Evolutionary conservation across 2,113 vertebrate species (phyloP), one percentile per base, ranked within the genome.

Genomic region (Rhea americana): DNA sequence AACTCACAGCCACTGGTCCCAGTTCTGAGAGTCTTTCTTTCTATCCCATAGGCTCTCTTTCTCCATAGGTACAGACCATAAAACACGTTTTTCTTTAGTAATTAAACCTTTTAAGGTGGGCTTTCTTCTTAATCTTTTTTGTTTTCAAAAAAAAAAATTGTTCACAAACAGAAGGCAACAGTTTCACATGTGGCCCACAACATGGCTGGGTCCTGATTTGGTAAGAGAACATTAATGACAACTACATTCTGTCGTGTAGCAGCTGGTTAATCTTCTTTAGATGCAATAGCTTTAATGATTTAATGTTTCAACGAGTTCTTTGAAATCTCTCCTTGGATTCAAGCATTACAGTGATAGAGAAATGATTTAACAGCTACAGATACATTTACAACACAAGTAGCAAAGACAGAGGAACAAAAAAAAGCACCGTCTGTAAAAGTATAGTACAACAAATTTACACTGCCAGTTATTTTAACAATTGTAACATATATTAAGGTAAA

Each of bases 1-100:
- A 55, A 74, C 16, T 43, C 45, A 41, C 9, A 55, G 48, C 22
- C 30, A 18, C 0, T 0, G 21, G 28, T 2, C 20, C 45, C 11
- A 53, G 66, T 67, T 43, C 25, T 18, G 3, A 39, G 35, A 14
- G 9, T 11, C 48, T 32, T 45, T 70, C 26, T 66, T 56, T 30
- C 30, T 7, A 28, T 5, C 6, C 20, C 9, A 30, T 3, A 1
- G 15, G 5, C 11, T 26, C 32, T 59, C 41, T 70, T 19, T 43
- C n/a, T 59, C 17, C 32, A 25, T 32, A 43, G 41, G 26, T 37
- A 43, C 17, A 61, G 41, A 11, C 13, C 14, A 9, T 20, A 71
- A 77, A 65, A 62, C 0, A 67, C 3, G 0, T 32, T 75, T 72
- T 48, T 63, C 4, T 25, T 73, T n/a, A 50, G 10, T 14, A 67